Conservation (phyloP, 2,888 invertebrate species). For the Parthenolecanium corni region DNA sequence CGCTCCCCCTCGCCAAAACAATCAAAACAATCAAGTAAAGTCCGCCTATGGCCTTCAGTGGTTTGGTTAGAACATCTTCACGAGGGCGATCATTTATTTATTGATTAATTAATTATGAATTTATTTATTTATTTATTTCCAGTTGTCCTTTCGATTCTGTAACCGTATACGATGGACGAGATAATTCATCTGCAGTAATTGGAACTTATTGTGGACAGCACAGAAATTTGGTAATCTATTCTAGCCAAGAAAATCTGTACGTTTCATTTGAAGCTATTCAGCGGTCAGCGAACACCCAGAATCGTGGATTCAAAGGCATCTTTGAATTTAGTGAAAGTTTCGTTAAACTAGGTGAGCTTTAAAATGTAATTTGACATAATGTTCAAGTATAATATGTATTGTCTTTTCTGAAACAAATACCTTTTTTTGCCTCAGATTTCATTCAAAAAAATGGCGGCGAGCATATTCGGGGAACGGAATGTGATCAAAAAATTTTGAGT, state of each 20-base stretch:
- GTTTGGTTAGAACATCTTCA: too few relatives aligned
- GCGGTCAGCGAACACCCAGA: conserved; percentile 86
- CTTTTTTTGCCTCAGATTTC: conserved; percentile 54
- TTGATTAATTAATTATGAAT: too few relatives aligned
- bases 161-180: conserved; percentile 88
- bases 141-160: conserved; percentile 99
- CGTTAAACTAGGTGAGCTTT: conserved; percentile 87
- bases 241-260: conserved; percentile 78
- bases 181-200: conserved; percentile 77
- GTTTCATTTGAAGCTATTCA: conserved; percentile 85
- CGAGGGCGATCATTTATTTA: too few relatives aligned
- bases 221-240: conserved; percentile 88
- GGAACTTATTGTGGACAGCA: conserved; percentile 96
- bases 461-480: conserved; percentile 94
- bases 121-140: too few relatives aligned
- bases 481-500: conserved; percentile 94
- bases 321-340: conserved; percentile 98
- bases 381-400: neutral
- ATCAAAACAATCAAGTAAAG: too few relatives aligned
- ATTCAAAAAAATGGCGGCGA: conserved; percentile 85
- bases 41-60: too few relatives aligned
- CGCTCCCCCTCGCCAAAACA: too few relatives aligned
- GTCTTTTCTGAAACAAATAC: too few relatives aligned
- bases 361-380: neutral
- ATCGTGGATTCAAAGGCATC: conserved; percentile 95